Evolutionary conservation across 1,140 invertebrate species (phyloP), one percentile per base, ranked within the genome.

Genomic region (Bombus superbus): DNA sequence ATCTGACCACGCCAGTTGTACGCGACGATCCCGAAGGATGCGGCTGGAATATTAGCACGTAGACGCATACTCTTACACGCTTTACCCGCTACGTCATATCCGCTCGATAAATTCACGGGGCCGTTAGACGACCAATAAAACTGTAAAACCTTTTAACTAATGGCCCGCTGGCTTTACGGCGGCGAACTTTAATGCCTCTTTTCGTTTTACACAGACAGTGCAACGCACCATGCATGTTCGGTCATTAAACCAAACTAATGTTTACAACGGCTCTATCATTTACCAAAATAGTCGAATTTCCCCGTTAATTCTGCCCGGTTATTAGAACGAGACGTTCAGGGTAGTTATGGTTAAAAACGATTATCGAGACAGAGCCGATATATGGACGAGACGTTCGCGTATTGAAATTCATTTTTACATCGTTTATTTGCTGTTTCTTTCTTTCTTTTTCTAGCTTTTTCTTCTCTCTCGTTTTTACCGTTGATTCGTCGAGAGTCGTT

Each of bases 141-240:
- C 91, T 88, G 86, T 79, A 89, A 91, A 92, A 89, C 91, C 91
- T 91, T 91, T 91, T 92, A 92, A 92, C 89, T 92, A 92, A 92
- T 92, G 91, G 91, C 81, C 59, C 62, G 78, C 64, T 78, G 83
- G 79, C 82, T 91, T 91, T 90, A 89, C 87, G 74, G 86, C 72
- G 80, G 75, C 81, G 69, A 91, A 91, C 89, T 92, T 91, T 92
- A 92, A 88, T 91, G 83, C 80, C 66, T 73, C 73, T 64, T 81
- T 83, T 87, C 81, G 74, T 83, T 77, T 68, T 86, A 81, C 53
- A 47, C 68, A 47, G 75, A 40, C 53, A 72, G 71, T n/a, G 47
- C 22, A 76, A 64, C 42, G 22, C 62, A 71, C 69, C 69, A 85
- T 82, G 68, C 77, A 3, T 72, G 59, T n/a, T 35, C 42, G 69